Evolutionary conservation across 2,888 invertebrate genomes (phyloP).

Genomic region (Acholoe squamosa): DNA sequence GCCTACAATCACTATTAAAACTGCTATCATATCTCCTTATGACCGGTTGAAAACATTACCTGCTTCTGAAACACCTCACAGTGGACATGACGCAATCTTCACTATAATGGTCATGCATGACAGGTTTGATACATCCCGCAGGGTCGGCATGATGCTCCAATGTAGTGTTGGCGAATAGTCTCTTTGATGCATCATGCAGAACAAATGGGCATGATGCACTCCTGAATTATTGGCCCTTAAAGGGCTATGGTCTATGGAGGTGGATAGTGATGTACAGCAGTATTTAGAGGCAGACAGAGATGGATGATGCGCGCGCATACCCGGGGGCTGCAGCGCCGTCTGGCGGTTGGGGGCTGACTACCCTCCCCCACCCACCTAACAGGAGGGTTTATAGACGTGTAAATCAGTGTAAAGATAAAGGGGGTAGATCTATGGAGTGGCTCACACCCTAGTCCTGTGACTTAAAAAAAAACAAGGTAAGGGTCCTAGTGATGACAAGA

Average conservation of each 20-base stretch:
- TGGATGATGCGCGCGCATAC: slow-evolving; percentile 31
- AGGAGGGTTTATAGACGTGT: slow-evolving; percentile 9
- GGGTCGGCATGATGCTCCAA: no score
- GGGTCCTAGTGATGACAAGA: no score
- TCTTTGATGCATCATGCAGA: no score
- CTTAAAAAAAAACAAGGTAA: no score
- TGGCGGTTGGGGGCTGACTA: slow-evolving; percentile 16
- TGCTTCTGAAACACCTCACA: no score
- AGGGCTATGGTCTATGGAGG: neutral
- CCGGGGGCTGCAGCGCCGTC: neutral
- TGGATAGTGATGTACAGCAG: neutral
- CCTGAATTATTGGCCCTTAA: no score
- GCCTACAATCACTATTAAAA: no score
- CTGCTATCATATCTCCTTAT: no score
- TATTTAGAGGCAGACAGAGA: slow-evolving; percentile 13
- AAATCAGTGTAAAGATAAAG: slow-evolving; percentile 17
- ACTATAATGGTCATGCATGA: neutral
- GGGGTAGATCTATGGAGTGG: neutral
- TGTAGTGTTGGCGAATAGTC: no score
- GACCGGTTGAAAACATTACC: no score
- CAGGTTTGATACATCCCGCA: neutral
- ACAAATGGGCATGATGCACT: no score
- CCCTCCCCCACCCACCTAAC: neutral
- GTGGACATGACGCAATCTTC: no score
- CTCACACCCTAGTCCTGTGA: neutral